phyloP scores from a whole-genome alignment of 1,140 invertebrate species.

The Papilio machaon region DNA sequence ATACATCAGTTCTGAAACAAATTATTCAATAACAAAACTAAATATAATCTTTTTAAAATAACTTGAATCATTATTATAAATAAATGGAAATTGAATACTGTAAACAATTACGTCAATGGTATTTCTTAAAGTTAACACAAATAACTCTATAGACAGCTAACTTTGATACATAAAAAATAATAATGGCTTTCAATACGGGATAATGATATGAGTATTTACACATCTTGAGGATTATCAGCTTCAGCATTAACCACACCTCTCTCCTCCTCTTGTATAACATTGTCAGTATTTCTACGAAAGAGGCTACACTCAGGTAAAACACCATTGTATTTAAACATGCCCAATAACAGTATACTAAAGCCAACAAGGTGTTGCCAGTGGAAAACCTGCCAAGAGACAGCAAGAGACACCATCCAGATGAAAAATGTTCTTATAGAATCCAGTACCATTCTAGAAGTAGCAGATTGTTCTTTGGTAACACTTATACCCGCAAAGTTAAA shows the following conservation, averaged over 20 bases:
- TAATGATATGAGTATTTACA: not conserved
- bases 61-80: not conserved
- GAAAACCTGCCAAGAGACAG: conserved; percentile 90
- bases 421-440: conserved; percentile 95
- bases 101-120: conserved; percentile 13
- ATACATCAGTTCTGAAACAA: conserved; percentile 15
- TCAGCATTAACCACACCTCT: conserved; percentile 12
- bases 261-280: conserved; percentile 17
- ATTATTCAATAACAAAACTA: not conserved
- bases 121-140: conserved; percentile 4
- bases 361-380: conserved; percentile 91
- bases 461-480: conserved; percentile 97
- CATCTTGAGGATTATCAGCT: conserved; percentile 22
- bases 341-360: conserved; percentile 87
- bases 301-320: conserved; percentile 73
- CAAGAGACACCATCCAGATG: conserved; percentile 92
- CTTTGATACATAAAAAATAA: not conserved
- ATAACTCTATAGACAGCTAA: not conserved
- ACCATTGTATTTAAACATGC: conserved; percentile 91
- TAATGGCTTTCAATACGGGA: not conserved
- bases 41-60: not conserved
- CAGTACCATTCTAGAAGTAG: conserved; percentile 95
- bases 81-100: not conserved
- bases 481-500: conserved; percentile 98
- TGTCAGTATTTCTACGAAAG: conserved; percentile 18